Percentiles rank a stretch among this genome's conserved stretches.
phyloP scores from a whole-genome alignment of 2,888 invertebrate genomes.

The Epinotia brunnichana region DNA sequence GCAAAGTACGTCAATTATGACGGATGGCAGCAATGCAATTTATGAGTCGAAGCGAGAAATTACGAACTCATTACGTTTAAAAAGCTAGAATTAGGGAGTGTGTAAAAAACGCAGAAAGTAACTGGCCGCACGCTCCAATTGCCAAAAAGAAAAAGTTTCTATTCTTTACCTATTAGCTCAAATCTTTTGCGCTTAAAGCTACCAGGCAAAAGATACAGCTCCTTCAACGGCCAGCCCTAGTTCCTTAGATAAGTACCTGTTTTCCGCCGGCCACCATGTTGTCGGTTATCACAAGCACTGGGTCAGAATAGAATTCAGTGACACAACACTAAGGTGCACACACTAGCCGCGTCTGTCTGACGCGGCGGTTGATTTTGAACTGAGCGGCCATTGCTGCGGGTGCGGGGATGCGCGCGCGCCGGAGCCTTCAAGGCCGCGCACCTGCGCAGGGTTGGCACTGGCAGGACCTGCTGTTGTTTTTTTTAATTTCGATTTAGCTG shows the following conservation, averaged over 20 bases:
- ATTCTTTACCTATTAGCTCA: conserved; percentile 10
- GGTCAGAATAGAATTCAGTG: conserved; percentile 58
- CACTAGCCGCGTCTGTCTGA: conserved; percentile 79
- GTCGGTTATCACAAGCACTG: conserved; percentile 68
- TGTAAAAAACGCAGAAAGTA: conserved; percentile 37
- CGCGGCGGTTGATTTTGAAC: conserved; percentile 81
- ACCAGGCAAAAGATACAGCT: not conserved
- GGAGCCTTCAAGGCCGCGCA: conserved; percentile 57
- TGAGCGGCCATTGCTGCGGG: conserved; percentile 65
- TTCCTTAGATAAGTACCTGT: conserved; percentile 73
- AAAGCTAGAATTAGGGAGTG: conserved; percentile 43
- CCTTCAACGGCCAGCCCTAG: not conserved
- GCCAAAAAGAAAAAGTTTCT: conserved; percentile 40
- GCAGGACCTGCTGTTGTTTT: conserved; percentile 31
- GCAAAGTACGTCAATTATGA: conserved; percentile 37
- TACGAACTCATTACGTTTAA: conserved; percentile 32
- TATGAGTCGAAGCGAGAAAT: conserved; percentile 33
- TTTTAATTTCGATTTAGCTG: conserved; percentile 1
- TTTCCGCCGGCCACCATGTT: conserved; percentile 83
- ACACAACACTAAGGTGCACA: conserved; percentile 49
- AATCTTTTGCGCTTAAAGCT: not conserved
- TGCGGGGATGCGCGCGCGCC: conserved; percentile 56
- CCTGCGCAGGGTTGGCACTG: conserved; percentile 40
- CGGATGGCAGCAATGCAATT: conserved; percentile 24
- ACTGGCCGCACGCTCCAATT: conserved; percentile 41